These are phyloP conservation scores for Spilosoma lubricipeda DNA, from an alignment of 2,888 invertebrate species.

Conservation along the genomic window DNA sequence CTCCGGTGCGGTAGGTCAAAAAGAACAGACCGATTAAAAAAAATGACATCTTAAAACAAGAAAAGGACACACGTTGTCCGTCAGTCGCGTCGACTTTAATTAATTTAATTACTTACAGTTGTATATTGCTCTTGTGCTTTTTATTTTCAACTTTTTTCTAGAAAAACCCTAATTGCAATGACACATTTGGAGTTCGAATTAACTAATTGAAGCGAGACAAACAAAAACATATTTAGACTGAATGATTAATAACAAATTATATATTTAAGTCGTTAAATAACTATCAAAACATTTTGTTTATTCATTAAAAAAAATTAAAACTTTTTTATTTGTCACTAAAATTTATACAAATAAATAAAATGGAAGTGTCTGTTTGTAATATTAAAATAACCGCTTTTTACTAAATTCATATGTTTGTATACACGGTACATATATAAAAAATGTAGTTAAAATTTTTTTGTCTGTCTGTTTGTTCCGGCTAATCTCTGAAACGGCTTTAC, in stretches of 20 bases:
- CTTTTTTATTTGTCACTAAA: too few species aligned
- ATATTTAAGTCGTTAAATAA: background rate
- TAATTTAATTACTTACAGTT: conserved; percentile 65
- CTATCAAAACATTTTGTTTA: background rate
- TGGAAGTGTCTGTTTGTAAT: too few species aligned
- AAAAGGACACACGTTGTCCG: conserved; percentile 55
- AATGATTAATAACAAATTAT: conserved; percentile 15
- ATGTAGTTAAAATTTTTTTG: too few species aligned
- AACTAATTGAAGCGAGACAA: conserved; percentile 47
- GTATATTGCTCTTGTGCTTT: conserved; percentile 46
- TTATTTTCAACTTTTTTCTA: conserved; percentile 48
- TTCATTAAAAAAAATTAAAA: too few species aligned
- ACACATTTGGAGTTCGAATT: conserved; percentile 50
- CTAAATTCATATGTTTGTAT: too few species aligned
- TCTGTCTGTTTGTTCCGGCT: too few species aligned
- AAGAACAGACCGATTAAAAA: conserved; percentile 45
- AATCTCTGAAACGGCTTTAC: too few species aligned
- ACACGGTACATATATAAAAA: too few species aligned
- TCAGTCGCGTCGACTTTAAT: conserved; percentile 66
- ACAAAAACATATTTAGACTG: conserved; percentile 8
- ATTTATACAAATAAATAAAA: too few species aligned
- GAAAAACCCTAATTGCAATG: conserved; percentile 40
- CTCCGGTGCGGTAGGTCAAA: conserved; percentile 35
- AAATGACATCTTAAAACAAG: conserved; percentile 64
- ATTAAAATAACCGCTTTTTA: too few species aligned